Base-by-base conservation (phyloP, 2,888 invertebrate species). In the Cartodere bifasciata region DNA sequence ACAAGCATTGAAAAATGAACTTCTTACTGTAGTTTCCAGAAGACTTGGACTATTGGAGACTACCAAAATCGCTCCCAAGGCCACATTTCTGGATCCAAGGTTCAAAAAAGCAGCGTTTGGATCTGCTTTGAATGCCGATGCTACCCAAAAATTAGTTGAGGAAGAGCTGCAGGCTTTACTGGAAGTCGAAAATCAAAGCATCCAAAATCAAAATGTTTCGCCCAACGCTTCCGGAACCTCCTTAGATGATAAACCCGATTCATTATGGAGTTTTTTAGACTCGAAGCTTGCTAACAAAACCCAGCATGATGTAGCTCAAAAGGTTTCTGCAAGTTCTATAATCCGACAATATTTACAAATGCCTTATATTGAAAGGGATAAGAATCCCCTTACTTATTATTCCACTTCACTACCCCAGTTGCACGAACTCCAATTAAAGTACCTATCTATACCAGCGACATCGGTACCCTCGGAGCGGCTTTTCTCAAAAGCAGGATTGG, bases 21-120 rank as follows among this genome's bases (percentile, higher is more conserved):
- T 46, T 13, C 5, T 36, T 9, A 32, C 37, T 2, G 28, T 28
- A 23, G 33, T 43, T 13, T 16, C 12, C 11, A 28, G 35, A 21
- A 15, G 42, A 24, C 31, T 46, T 9, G 43, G 37, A 11, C 4
- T 13, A 29, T 34, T 33, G 6, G 44, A 46, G 29, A 29, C 3
- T 3, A 35, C 43, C 27, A 41, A 37, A 38, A 39, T 43, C 13
- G 25, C 27, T 15, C 39, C 38, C 5, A 44, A 43, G 27, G 37
- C 43, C 17, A 38, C 39, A 10, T 36, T 46, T 16, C 21, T 46
- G 10, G 46, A 47, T 32, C 44, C 47, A 5, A 16, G 42, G 9
- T 44, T 40, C 15, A 42, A 47, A 44, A 40, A 48, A 30, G 6
- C 21, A 14, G 39, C 31, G 14, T 44, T 44, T 35, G 35, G 43